Evolutionary conservation across 92 coral and sea anemone genomes (phyloP).

Genomic region (Epizoanthus stellaris): DNA sequence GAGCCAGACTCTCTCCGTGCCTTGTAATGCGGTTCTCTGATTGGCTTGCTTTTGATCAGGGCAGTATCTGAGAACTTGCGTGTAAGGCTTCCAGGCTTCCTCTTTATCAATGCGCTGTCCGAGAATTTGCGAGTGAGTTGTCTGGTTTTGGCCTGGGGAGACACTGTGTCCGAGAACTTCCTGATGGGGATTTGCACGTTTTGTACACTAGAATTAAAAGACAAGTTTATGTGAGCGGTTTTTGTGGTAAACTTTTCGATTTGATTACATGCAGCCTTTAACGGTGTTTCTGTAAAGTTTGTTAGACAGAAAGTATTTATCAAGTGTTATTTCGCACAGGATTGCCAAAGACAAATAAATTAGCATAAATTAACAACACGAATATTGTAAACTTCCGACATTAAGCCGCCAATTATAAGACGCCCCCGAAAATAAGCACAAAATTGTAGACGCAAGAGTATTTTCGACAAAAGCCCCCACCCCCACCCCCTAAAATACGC

Average conservation of each 20-base stretch:
- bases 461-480: too few relatives aligned
- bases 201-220: slow-evolving; percentile 12
- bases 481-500: too few relatives aligned
- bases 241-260: neutral
- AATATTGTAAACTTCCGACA: too few relatives aligned
- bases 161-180: slow-evolving; percentile 19
- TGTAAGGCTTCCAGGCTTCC: slow-evolving; percentile 23
- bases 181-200: slow-evolving; percentile 17
- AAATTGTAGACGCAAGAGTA: too few relatives aligned
- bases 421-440: too few relatives aligned
- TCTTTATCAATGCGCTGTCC: slow-evolving; percentile 26
- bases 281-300: neutral
- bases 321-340: too few relatives aligned
- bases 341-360: too few relatives aligned
- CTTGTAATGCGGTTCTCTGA: slow-evolving; percentile 36
- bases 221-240: neutral
- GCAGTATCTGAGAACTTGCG: slow-evolving; percentile 37
- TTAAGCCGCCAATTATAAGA: too few relatives aligned
- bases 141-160: slow-evolving; percentile 20
- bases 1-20: slow-evolving; percentile 47
- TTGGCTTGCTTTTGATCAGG: slow-evolving; percentile 34
- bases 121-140: slow-evolving; percentile 44
- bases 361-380: too few relatives aligned
- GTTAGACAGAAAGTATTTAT: too few relatives aligned
- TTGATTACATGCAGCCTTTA: too few relatives aligned